Percentiles rank a stretch among this genome's conserved stretches.
Evolutionary conservation across 2,113 vertebrate genomes (phyloP).

Genomic region (Alexandromys fortis): DNA sequence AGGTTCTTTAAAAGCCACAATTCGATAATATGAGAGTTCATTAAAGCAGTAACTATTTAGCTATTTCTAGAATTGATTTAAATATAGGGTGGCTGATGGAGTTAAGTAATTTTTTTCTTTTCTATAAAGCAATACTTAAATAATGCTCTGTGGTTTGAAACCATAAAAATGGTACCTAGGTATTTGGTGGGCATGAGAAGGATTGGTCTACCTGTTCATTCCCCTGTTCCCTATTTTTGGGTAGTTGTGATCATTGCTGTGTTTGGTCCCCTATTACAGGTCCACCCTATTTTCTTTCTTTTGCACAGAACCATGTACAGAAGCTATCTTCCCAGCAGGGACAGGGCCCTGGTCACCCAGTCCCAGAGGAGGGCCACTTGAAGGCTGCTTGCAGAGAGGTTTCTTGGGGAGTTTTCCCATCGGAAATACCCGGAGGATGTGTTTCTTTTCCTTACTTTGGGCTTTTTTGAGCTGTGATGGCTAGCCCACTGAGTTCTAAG

Average conservation of each 20-base stretch:
- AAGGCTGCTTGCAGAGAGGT: neutral
- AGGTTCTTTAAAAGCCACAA: conserved; percentile 82
- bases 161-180: neutral
- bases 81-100: conserved; percentile 8
- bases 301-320: neutral
- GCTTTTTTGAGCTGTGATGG: neutral
- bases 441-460: neutral
- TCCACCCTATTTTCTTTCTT: neutral
- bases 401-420: neutral
- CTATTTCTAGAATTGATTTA: conserved; percentile 56
- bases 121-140: conserved; percentile 54
- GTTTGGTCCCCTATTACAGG: neutral
- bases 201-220: neutral
- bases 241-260: neutral
- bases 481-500: neutral
- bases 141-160: conserved; percentile 36
- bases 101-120: conserved; percentile 44
- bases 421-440: neutral
- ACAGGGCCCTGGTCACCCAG: neutral
- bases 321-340: neutral
- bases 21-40: conserved; percentile 77
- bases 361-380: neutral
- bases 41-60: conserved; percentile 64
- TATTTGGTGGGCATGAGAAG: neutral
- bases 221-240: neutral